Evolutionary conservation across 2,888 invertebrate species (phyloP), one percentile per base, ranked within the genome.

Genomic region (Chaitophorus viminalis): DNA sequence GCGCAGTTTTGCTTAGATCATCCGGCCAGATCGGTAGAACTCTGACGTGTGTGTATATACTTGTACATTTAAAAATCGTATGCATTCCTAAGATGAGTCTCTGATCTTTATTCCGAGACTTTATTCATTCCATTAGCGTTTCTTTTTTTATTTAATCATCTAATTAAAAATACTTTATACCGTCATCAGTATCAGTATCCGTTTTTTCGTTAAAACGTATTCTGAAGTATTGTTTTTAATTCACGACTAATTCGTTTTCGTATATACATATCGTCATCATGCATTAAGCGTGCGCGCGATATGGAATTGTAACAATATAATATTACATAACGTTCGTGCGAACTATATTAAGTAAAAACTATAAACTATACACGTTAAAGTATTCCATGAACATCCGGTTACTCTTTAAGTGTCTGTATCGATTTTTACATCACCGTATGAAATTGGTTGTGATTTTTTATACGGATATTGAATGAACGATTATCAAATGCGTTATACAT

Each of bases 61-160:
- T 21, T n/a, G 29, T 29, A n/a, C n/a, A 68, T 68, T 70, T 70
- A 70, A 70, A n/a, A 70, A 70, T 70, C 70, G 70, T 29, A 70
- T 29, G 4, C 9, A 60, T 78, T 60, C 77, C 31, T 54, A 25
- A 78, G 54, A 78, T 78, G 54, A 54, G 11, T 78, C 25, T 31
- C 54, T 18, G 54, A 78, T 60, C 54, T n/a, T n/a, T 54, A 29
- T 33, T 14, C 33, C n/a, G n/a, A n/a, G 31, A 54, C 33, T 54
- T 78, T 78, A 60, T 29, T 46, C 18, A 17, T 54, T 77, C 77
- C 33, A 54, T 54, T 78, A 60, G 11, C 54, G 31, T 78, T 54
- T 33, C 60, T 78, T 78, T 78, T 33, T 54, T 33, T n/a, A 25
- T 36, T 9, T 36, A 54, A 60, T 78, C 5, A 25, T 33, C 77